These are phyloP conservation scores for Mesembrinibis cayennensis DNA, from an alignment of 2,113 vertebrate genomes.

Conservation along the genomic window DNA sequence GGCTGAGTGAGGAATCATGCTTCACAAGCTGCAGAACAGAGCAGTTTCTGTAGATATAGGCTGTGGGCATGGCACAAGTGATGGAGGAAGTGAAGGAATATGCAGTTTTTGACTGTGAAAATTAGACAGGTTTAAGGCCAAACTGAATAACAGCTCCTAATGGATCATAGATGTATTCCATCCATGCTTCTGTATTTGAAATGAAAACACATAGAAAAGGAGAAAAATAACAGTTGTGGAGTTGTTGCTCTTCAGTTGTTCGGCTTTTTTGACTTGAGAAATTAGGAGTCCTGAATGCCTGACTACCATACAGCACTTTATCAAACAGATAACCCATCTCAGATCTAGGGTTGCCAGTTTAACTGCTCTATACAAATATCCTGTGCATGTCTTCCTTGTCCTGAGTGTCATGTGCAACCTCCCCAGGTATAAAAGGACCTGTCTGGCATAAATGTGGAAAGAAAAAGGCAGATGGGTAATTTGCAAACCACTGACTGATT, in stretches of 20 bases:
- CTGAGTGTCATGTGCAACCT: background rate
- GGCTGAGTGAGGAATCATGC: background rate
- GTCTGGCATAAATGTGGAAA: background rate
- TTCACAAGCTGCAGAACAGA: background rate
- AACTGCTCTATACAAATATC: background rate
- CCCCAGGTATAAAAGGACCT: background rate
- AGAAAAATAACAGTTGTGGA: background rate
- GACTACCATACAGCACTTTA: background rate
- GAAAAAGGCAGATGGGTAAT: background rate
- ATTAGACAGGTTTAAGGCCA: background rate
- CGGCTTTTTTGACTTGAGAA: background rate
- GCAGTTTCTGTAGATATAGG: background rate
- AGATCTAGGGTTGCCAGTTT: background rate
- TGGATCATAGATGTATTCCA: background rate
- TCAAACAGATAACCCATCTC: background rate
- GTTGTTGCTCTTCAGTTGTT: background rate
- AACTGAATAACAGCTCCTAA: background rate
- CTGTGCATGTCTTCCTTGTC: background rate
- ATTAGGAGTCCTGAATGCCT: background rate
- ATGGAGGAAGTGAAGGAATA: background rate
- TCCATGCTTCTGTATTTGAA: background rate
- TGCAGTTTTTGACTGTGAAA: background rate
- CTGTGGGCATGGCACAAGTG: background rate
- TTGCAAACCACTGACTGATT: background rate
- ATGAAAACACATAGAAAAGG: background rate